Conservation (phyloP, 2,797 vertebrate genomes). For the Dendrocincla fuliginosa region DNA sequence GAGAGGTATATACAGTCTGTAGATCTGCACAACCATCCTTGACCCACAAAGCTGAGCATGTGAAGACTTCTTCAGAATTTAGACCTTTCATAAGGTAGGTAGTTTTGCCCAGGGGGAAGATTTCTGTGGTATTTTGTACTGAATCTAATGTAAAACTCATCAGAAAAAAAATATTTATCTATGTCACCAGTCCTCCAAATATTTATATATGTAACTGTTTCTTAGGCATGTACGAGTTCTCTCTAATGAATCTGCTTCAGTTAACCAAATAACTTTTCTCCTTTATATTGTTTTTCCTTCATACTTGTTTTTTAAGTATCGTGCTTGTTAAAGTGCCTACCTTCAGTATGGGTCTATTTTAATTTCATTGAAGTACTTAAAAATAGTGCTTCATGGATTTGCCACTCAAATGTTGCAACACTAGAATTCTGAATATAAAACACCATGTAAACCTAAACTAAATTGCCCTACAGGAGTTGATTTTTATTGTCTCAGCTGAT, state of each 20-base stretch:
- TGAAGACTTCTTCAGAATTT: not conserved
- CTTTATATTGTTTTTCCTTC: not conserved
- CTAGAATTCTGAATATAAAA: not conserved
- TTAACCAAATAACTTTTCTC: not conserved
- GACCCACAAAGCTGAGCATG: not conserved
- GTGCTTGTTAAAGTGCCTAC: not conserved
- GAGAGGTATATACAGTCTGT: not conserved
- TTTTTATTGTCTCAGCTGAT: slow-evolving; percentile 7
- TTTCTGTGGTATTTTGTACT: not conserved
- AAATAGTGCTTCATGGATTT: not conserved
- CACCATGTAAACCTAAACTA: not conserved
- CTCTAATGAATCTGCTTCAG: not conserved
- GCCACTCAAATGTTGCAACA: not conserved
- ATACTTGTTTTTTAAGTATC: not conserved
- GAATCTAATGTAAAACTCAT: not conserved
- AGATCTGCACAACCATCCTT: not conserved
- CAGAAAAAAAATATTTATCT: not conserved
- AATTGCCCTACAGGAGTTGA: not conserved
- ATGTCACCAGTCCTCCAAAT: not conserved
- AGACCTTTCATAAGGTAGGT: not conserved
- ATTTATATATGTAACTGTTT: not conserved
- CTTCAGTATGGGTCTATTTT: not conserved
- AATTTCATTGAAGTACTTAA: not conserved
- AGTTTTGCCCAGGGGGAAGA: not conserved
- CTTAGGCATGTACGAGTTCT: not conserved